A percentile compares a stretch with the other conserved stretches of the same genome.
phyloP scores from a whole-genome alignment of 2,113 vertebrate genomes.

The Neofelis nebulosa region DNA sequence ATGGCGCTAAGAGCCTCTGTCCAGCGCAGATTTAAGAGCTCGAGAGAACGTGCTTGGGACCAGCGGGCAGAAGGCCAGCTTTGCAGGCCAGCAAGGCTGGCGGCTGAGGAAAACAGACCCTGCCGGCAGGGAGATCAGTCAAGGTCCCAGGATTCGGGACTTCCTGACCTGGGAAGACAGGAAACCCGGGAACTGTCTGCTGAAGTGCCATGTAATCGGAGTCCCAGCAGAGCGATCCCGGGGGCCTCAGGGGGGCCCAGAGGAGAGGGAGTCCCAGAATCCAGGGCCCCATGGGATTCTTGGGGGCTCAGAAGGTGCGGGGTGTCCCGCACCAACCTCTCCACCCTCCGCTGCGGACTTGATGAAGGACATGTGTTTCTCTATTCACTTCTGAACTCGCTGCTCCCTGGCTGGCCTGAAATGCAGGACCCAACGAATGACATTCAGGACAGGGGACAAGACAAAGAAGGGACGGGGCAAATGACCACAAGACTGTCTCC shows the following conservation, averaged over 20 bases:
- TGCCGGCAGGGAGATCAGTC: background rate
- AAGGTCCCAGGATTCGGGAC: background rate
- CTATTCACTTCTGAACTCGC: background rate
- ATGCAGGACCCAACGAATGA: background rate
- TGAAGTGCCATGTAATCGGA: too few relatives aligned
- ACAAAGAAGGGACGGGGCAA: background rate
- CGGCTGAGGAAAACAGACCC: background rate
- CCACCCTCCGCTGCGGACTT: background rate
- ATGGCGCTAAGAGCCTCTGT: background rate
- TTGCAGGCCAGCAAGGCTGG: accelerated
- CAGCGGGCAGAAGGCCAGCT: background rate
- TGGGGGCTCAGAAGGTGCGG: background rate
- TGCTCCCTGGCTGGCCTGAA: background rate
- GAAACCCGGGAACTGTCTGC: background rate
- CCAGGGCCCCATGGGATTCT: background rate
- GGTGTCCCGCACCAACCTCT: background rate
- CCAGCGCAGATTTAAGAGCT: background rate
- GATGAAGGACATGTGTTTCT: background rate
- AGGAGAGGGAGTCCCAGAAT: background rate
- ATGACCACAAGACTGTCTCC: background rate
- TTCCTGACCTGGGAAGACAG: background rate
- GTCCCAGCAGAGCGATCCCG: background rate
- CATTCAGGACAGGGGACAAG: background rate
- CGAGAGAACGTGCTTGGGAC: accelerated
- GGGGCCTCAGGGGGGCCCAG: background rate